phyloP scores from a whole-genome alignment of 2,113 vertebrate species.

The Coryphaenoides rupestris region DNA sequence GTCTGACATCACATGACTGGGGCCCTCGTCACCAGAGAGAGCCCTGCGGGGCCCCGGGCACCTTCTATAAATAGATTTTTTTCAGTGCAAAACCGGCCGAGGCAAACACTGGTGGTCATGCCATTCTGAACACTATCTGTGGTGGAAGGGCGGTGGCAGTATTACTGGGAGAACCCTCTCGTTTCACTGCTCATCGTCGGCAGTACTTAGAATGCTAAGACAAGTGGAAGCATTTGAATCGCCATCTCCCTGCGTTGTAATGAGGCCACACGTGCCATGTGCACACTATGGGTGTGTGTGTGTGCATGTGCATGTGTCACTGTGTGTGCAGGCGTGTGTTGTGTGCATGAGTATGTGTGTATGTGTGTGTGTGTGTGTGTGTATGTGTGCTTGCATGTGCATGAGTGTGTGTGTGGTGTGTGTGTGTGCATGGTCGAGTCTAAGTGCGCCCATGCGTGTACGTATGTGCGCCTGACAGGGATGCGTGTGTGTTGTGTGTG shows the following conservation, averaged over 20 bases:
- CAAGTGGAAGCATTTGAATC: not conserved
- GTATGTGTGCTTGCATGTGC: slow-evolving; percentile 7
- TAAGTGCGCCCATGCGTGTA: not conserved
- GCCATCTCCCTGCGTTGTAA: slow-evolving; percentile 28
- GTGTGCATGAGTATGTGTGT: not conserved
- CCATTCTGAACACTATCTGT: too few species aligned
- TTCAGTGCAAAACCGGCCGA: too few species aligned
- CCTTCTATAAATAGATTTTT: too few species aligned
- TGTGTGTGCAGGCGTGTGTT: not conserved
- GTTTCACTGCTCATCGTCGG: slow-evolving; percentile 10
- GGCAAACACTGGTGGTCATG: too few species aligned
- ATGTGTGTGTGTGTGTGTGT: slow-evolving; percentile 6
- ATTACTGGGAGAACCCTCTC: too few species aligned
- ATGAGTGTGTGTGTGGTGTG: slow-evolving; percentile 13
- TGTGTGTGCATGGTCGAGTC: slow-evolving; percentile 1
- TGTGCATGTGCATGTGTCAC: too few species aligned
- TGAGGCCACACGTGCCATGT: slow-evolving; percentile 20
- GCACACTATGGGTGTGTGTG: not conserved
- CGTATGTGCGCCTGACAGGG: slow-evolving; percentile 14
- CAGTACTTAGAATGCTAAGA: slow-evolving; percentile 15
- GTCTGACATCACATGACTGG: slow-evolving; percentile 31
- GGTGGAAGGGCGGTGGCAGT: too few species aligned
- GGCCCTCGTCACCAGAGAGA: too few species aligned
- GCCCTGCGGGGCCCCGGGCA: not conserved
- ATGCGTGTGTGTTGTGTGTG: slow-evolving; percentile 19